Conservation (phyloP, 2,888 invertebrate genomes). For the Amiota communis region DNA sequence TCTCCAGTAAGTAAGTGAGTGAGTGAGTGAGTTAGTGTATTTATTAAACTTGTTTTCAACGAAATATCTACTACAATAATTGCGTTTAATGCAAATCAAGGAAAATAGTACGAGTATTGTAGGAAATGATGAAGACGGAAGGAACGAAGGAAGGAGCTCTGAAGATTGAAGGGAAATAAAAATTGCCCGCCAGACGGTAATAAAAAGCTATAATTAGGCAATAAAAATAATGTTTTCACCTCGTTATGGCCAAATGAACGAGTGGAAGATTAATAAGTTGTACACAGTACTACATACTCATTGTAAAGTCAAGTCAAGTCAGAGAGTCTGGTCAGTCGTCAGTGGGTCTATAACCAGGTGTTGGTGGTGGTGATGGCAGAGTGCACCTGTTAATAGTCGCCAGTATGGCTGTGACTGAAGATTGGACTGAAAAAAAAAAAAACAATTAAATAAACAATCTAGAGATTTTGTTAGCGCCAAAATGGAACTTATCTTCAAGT, state of each 20-base stretch:
- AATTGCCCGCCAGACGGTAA: constrained; percentile 46
- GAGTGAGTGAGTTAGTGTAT: no score
- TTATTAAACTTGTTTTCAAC: no score
- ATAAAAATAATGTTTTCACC: constrained; percentile 70
- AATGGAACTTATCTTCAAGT: no score
- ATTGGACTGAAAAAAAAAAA: no score
- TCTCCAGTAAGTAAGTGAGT: no score
- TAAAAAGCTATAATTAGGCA: constrained; percentile 70
- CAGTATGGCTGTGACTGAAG: neutral
- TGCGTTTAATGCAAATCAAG: constrained; percentile 46
- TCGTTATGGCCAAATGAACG: constrained; percentile 49
- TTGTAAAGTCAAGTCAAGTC: no score
- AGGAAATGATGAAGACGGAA: neutral
- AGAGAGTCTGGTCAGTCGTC: no score
- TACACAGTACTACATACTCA: no score
- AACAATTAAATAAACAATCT: no score
- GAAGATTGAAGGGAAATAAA: constrained; percentile 38
- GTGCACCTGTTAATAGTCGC: constrained; percentile 19
- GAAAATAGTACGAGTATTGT: constrained; percentile 35
- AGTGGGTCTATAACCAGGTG: constrained; percentile 22
- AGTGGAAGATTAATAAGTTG: constrained; percentile 5
- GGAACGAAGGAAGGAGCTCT: neutral
- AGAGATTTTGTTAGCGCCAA: no score
- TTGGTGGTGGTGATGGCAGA: constrained; percentile 21
- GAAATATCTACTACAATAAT: neutral